Base-by-base conservation (phyloP, 2,113 vertebrate genomes). In the Corythornis vintsioides region DNA sequence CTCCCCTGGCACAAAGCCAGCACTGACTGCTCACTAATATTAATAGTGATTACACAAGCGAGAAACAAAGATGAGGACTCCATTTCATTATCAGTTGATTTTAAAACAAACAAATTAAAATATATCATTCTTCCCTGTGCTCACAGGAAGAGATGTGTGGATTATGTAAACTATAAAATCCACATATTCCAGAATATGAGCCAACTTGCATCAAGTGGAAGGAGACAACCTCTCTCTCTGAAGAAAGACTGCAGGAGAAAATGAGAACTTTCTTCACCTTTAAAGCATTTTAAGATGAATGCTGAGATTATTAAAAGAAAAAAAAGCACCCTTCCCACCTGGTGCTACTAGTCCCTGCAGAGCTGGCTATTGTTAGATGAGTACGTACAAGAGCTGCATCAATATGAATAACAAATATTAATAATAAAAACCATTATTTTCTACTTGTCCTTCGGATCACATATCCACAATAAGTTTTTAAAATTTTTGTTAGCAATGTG, bases 101-200 rank as follows among this genome's bases (percentile, higher is more conserved):
- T 94, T 91, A 76, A 94, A 73, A 89, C 26, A 93, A 90, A 79
- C 42, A 87, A 93, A 90, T 81, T 50, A 77, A 85, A 72, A 88
- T 47, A 63, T 72, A 71, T 43, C 31, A 6, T 78, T 83, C 75
- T 87, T 15, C 35, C 16, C 56, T 57, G 43, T 53, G 14, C 22
- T 90, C 40, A 35, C 61, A 92, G 76, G 80, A 93, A 90, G 52
- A 53, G 16, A 81, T 26, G 10, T 75, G 53, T 76, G 64, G 47
- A 63, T 91, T 86, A 76, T 57, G 18, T 81, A 89, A 92, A 87
- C 61, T 53, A 52, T 87, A 79, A 89, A 90, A 90, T 76, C 72
- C 73, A 57, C 71, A 72, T 87, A 26, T 74, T 83, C 35, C 56
- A 63, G 48, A 80, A 55, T 31, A 45, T 47, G 35, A 85, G 40